Evolutionary conservation across 2,797 vertebrate genomes (phyloP), one percentile per base, ranked within the genome.

Genomic region (Arctocebus calabarensis): DNA sequence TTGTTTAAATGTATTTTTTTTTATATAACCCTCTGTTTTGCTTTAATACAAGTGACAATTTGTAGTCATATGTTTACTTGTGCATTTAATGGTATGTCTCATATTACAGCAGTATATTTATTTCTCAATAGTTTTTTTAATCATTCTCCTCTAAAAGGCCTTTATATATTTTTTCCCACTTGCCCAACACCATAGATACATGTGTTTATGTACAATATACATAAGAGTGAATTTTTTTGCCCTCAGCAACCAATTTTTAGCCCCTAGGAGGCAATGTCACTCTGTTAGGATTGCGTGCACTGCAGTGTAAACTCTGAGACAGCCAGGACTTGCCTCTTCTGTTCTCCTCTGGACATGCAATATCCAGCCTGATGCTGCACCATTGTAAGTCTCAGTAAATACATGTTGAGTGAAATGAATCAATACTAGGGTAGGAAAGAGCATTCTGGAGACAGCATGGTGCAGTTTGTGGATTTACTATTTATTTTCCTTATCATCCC

Each of bases 1-100:
- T 37, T 17, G 19, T 62, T 81, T 64, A 71, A 71, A 93, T 13
- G 66, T 22, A 34, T 7, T 83, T 92, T 75, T 92, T 75, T 92
- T 77, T 43, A 61, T 43, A 78, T 88, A 27, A 32, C 0, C 11
- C 4, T 37, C 64, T 84, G 14, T 66, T 57, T 62, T 71, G 12
- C 5, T 40, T 90, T 9, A 57, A 29, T 91, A 43, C 23, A 19
- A 37, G 1, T 68, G 40, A 77, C 9, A 70, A 3, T 34, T 52
- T 43, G 3, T 27, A 48, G 25, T 84, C 40, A 34, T 43, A 22
- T 55, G 29, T 71, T 43, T 57, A 40, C 61, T 94, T 93, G 19
- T 78, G 12, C 40, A 29, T 74, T 74, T 83, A 70, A 59, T 62
- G 7, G 23, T 70, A n/a, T 27, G 17, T 59, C 4, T 81, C 29